Percentiles rank a stretch among this genome's conserved stretches.
Conservation (phyloP, 2,797 vertebrate species). For the Setipinna tenuifilis region DNA sequence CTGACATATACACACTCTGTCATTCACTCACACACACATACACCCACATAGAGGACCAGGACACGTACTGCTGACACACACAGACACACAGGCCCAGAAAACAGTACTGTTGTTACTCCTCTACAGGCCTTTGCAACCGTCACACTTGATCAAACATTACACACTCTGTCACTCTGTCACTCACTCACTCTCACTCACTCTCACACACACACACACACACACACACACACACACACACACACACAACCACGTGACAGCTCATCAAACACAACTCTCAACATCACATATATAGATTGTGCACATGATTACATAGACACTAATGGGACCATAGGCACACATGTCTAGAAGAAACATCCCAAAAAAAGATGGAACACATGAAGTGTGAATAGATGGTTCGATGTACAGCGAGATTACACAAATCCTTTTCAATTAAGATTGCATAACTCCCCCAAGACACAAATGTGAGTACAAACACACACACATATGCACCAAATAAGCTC, state of each 20-base stretch:
- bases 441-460: too few species aligned
- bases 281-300: not conserved
- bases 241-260: not conserved
- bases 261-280: not conserved
- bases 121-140: slow-evolving; percentile 3
- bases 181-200: slow-evolving; percentile 34
- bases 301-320: not conserved
- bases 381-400: not conserved
- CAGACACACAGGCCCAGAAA: too few species aligned
- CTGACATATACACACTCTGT: slow-evolving; percentile 33
- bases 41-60: slow-evolving; percentile 9
- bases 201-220: slow-evolving; percentile 31
- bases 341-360: not conserved
- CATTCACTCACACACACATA: not conserved
- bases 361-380: not conserved
- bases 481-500: not conserved
- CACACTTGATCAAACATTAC: too few species aligned
- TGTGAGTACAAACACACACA: not conserved
- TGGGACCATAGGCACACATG: not conserved
- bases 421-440: not conserved
- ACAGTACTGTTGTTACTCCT: not conserved
- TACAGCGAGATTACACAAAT: not conserved
- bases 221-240: slow-evolving; percentile 22
- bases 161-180: too few species aligned
- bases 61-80: not conserved